Percentiles rank a stretch among this genome's conserved stretches.
Evolutionary conservation across 2,888 invertebrate genomes (phyloP).

Genomic region (Leucozona laternaria): DNA sequence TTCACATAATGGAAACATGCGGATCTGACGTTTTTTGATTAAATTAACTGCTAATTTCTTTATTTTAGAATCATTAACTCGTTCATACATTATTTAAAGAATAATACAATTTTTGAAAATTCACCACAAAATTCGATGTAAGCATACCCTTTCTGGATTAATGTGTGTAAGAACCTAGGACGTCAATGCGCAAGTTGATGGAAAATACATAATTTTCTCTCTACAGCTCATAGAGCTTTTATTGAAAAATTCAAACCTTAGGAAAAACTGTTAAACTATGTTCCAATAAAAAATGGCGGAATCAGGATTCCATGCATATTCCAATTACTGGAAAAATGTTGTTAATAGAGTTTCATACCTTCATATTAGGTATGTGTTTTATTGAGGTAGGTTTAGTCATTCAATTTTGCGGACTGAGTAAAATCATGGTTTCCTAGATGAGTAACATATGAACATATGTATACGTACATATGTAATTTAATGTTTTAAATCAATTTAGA

Average conservation of each 20-base stretch:
- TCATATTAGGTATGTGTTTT: constrained; percentile 4
- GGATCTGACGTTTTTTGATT: no score
- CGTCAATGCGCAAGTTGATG: constrained; percentile 39
- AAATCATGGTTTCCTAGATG: background rate
- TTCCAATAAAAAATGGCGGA: constrained; percentile 60
- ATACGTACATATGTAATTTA: background rate
- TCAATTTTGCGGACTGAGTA: constrained; percentile 24
- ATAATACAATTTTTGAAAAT: background rate
- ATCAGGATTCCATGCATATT: constrained; percentile 13
- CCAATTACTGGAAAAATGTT: constrained; percentile 34
- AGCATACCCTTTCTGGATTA: background rate
- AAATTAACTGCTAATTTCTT: no score
- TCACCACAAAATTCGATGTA: constrained; percentile 8
- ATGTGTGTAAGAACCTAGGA: background rate
- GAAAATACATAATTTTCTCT: constrained; percentile 16
- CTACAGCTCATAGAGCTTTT: constrained; percentile 33
- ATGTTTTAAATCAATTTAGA: background rate
- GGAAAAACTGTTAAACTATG: constrained; percentile 2
- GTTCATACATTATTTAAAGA: background rate
- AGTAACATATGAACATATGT: no score
- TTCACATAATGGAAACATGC: no score
- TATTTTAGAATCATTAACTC: no score
- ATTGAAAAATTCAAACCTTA: constrained; percentile 43
- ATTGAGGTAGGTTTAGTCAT: constrained; percentile 64
- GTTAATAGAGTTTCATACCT: constrained; percentile 24